Evolutionary conservation across 92 coral and sea anemone genomes (phyloP).

Genomic region (Palythoa caribaeorum): DNA sequence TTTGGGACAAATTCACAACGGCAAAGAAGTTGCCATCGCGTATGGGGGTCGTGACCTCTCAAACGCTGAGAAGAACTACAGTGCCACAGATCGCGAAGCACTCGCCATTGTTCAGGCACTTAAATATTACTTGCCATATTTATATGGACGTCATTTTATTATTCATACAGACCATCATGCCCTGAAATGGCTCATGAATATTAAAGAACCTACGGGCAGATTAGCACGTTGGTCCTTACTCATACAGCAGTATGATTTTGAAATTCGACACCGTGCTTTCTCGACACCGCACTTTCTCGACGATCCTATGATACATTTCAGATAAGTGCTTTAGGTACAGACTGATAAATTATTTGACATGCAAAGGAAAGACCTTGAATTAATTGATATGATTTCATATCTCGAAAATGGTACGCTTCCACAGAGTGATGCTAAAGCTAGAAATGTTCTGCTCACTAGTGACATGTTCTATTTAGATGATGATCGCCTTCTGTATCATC

Average conservation of each 20-base stretch:
- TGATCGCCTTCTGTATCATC: constrained; percentile 23
- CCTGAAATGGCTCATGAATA: neutral
- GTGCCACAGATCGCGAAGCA: constrained; percentile 48
- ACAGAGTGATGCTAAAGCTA: neutral
- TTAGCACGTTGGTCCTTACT: constrained; percentile 58
- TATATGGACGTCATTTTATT: constrained; percentile 41
- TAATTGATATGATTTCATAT: constrained; percentile 45
- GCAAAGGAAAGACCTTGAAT: constrained; percentile 42
- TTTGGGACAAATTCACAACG: constrained; percentile 53
- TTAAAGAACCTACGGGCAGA: constrained; percentile 47
- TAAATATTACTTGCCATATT: constrained; percentile 42
- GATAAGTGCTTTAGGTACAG: neutral
- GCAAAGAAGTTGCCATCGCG: constrained; percentile 54
- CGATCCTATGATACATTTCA: neutral
- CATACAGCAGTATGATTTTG: constrained; percentile 64
- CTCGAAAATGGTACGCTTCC: constrained; percentile 53
- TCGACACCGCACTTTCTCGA: neutral
- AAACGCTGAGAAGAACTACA: constrained; percentile 38
- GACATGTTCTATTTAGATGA: neutral
- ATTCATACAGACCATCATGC: neutral
- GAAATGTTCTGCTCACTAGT: neutral
- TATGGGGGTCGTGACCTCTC: constrained; percentile 66
- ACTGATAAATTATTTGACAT: neutral
- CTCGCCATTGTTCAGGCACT: constrained; percentile 61
- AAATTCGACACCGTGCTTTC: neutral